Percentiles rank a stretch among this genome's conserved stretches.
Conservation (phyloP, 2,113 vertebrate genomes). For the Gymnobelideus leadbeateri region DNA sequence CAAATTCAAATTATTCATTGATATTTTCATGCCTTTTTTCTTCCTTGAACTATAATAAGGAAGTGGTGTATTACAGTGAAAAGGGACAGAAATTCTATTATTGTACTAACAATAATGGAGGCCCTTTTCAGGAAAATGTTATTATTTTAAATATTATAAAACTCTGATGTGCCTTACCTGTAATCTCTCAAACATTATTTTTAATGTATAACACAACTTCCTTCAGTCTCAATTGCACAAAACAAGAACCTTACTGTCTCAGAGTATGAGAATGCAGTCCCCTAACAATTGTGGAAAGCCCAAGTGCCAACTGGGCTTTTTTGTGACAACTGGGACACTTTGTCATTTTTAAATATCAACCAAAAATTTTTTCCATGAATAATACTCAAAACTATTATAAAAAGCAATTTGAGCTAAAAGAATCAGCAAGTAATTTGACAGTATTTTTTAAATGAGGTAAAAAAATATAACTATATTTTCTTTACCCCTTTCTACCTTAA, state of each 20-base stretch:
- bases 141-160: neutral
- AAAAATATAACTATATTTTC: neutral
- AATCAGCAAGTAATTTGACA: neutral
- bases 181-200: neutral
- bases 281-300: neutral
- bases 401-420: neutral
- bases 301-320: neutral
- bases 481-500: neutral
- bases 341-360: neutral
- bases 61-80: neutral
- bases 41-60: neutral
- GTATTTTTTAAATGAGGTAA: neutral
- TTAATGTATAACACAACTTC: neutral
- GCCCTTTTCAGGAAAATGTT: neutral
- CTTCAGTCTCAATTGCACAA: neutral
- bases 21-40: neutral
- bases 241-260: neutral
- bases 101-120: neutral
- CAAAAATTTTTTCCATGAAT: neutral
- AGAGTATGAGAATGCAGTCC: neutral
- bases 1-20: constrained; percentile 26
- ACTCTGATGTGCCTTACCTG: neutral
- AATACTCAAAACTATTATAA: neutral
- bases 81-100: neutral
- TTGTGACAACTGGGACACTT: neutral